Base-by-base conservation (phyloP, 2,113 vertebrate genomes). In the Aptenodytes forsteri region DNA sequence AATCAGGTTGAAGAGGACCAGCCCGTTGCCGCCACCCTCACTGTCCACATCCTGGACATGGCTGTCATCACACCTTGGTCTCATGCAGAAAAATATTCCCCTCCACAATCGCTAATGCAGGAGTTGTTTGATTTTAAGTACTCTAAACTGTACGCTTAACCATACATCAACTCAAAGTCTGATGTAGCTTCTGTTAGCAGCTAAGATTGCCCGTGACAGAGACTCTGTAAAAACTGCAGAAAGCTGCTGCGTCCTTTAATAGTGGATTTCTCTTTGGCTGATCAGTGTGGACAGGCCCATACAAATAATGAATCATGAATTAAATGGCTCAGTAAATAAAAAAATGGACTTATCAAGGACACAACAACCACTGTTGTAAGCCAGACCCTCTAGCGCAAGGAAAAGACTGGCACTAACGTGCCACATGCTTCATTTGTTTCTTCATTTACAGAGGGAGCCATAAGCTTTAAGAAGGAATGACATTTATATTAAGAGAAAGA, bases 381-480 rank as follows among this genome's bases (percentile, higher is more conserved):
- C 54, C 71, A 72, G 71, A 91, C n/a, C 67, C 46, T 96, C 73
- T 61, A 59, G 70, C 52, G 64, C 95, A 95, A 86, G 67, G 66
- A 87, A 72, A 83, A 77, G 78, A 93, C 62, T 94, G 95, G 89
- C 85, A 58, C 82, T 97, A 88, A 97, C 93, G 93, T 90, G 78
- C 79, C 84, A 80, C 96, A 96, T 56, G 97, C 82, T 95, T 95
- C 89, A 83, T 96, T 96, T 96, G 87, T 87, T 97, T 90, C 95
- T 93, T 95, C 95, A 94, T 97, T 97, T 97, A 91, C 91, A 90
- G 75, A 88, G 66, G 50, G 64, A 90, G 71, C 84, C 94, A 86
- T 96, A 93, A 97, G 90, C 78, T 94, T 96, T 90, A 77, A 89
- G 84, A 88, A 97, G 67, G 59, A 88, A 90, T 83, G 87, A 67